Base-by-base conservation (phyloP, 2,888 invertebrate species). In the Dolichopus griseipennis region DNA sequence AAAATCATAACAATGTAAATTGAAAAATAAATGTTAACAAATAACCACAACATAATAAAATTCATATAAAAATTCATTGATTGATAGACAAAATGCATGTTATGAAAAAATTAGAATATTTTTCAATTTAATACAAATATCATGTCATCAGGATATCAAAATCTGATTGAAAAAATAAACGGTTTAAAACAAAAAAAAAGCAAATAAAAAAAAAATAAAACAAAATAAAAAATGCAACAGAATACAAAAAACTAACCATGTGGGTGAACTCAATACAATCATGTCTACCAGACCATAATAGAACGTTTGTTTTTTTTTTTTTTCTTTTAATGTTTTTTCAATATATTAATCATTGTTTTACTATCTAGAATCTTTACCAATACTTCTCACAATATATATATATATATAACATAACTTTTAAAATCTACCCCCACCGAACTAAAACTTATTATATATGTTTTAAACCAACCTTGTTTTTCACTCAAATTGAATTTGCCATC, bases 131-230 rank as follows among this genome's bases (percentile, higher is more conserved):
- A 52, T 52, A 52, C 52, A 52, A n/a, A 52, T 52, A 27, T 27
- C 52, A 52, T 52, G 52, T 52, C 52, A 52, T 52, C 52, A 52
- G 52, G 52, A 52, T 52, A 52, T 52, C 52, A 52, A 52, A 52
- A 52, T 18, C 52, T 18, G 52, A 52, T 52, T 52, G 18, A 18
- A 18, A 52, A 18, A 52, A n/a, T n/a, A n/a, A n/a, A n/a, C n/a
- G n/a, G n/a, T n/a, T n/a, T n/a, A n/a, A n/a, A n/a, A 43, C 10
- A 43, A 43, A 43, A 52, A 18, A 37, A 37, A 37, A 37, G 18
- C 9, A 52, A 52, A 52, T 18, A 52, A 52, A 1, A 52, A 15
- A 15, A 15, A 52, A 52, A 2, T 52, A 52, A 1, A 52, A 52
- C 9, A 52, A 52, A 52, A 52, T 12, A 41, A 5, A 41, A 5